Conservation (phyloP, 2,113 vertebrate genomes). For the Halcyon malimbica region DNA sequence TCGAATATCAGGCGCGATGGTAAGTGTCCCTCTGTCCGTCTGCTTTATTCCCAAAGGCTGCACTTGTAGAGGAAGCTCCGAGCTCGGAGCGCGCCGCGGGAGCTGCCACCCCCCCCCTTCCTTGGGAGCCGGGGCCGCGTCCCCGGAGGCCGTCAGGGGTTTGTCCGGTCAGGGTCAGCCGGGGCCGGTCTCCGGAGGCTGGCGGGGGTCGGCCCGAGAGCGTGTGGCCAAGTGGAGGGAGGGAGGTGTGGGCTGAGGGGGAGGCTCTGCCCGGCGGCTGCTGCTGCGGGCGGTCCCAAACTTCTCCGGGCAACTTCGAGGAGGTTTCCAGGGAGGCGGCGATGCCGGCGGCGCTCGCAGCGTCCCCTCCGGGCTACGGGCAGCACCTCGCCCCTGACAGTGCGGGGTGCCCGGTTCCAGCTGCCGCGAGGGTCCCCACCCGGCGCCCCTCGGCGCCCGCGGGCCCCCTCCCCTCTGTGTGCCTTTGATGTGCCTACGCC, state of each 20-base stretch:
- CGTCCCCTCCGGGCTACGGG: not conserved
- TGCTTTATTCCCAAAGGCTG: not conserved
- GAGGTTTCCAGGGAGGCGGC: not conserved
- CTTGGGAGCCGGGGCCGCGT: not conserved
- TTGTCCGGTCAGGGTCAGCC: not conserved
- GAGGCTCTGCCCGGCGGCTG: not conserved
- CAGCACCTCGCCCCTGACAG: not conserved
- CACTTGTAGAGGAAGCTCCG: not conserved
- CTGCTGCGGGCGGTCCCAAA: not conserved
- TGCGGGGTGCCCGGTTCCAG: not conserved
- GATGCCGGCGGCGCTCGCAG: not conserved
- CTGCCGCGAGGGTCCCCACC: not conserved
- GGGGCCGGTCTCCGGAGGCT: not conserved
- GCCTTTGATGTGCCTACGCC: not conserved
- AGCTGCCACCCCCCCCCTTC: not conserved
- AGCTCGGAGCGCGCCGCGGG: not conserved
- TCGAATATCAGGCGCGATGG: slow-evolving; percentile 79
- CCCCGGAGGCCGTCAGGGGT: fast-evolving
- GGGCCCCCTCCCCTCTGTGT: not conserved
- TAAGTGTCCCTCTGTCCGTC: slow-evolving; percentile 51
- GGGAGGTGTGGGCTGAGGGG: not conserved
- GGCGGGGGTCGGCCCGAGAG: not conserved
- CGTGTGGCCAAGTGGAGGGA: not conserved
- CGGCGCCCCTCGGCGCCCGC: not conserved
- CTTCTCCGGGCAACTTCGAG: not conserved